Evolutionary conservation across 2,797 vertebrate species (phyloP).

Genomic region (Alca torda): DNA sequence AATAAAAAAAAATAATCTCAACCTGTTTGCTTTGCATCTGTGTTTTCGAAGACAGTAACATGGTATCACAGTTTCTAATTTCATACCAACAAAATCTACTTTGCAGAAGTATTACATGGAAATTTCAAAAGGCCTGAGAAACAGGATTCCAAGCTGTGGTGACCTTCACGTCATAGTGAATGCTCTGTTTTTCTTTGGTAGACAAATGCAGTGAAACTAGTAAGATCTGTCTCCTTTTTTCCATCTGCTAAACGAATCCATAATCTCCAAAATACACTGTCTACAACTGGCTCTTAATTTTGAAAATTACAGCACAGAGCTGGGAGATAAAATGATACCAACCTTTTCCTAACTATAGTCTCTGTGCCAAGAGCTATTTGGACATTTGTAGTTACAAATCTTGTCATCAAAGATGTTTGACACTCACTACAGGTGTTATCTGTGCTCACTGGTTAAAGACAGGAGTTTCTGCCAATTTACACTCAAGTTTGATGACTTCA

Average conservation of each 20-base stretch:
- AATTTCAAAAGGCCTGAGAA: neutral
- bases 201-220: neutral
- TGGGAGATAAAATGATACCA: neutral
- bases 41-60: neutral
- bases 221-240: neutral
- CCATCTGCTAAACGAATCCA: neutral
- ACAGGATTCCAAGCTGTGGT: neutral
- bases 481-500: neutral
- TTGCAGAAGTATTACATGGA: neutral
- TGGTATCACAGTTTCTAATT: neutral
- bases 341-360: neutral
- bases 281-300: conserved; percentile 31
- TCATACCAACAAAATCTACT: neutral
- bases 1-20: neutral
- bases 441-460: neutral
- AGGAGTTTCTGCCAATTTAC: neutral
- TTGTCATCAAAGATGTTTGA: neutral
- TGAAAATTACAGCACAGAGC: conserved; percentile 29
- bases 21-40: neutral
- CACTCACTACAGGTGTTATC: neutral
- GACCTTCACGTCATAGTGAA: neutral
- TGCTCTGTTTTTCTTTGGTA: neutral
- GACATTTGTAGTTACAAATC: neutral
- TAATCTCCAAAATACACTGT: neutral
- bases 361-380: conserved; percentile 21